Conservation (phyloP, 2,113 vertebrate genomes). For the Bubo scandiacus region DNA sequence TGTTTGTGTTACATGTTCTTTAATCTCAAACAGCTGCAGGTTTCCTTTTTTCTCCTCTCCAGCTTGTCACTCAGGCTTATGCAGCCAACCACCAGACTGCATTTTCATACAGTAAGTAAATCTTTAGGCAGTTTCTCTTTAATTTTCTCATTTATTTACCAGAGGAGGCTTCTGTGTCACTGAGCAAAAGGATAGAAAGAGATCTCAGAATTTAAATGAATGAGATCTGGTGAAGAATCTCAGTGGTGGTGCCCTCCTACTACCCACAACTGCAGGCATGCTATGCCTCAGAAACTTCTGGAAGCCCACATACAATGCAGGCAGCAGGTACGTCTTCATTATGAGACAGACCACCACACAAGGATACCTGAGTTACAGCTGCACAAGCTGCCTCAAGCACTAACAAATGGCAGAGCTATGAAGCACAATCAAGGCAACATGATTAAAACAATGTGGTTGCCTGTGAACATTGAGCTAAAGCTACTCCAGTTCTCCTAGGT, state of each 20-base stretch:
- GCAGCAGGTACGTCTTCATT: neutral
- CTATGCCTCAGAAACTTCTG: neutral
- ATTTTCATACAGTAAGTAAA: neutral
- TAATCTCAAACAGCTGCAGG: conserved; percentile 2
- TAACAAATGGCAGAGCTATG: neutral
- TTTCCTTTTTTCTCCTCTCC: neutral
- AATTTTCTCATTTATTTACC: conserved; percentile 22
- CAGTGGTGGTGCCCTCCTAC: neutral
- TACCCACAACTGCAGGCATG: neutral
- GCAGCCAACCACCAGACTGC: fast-evolving
- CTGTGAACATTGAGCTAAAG: neutral
- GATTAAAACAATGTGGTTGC: neutral
- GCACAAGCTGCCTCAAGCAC: neutral
- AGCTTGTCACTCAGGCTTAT: neutral
- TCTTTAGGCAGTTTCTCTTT: neutral
- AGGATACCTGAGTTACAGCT: neutral
- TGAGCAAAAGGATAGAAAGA: neutral
- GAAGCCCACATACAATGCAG: fast-evolving
- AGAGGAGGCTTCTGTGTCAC: neutral
- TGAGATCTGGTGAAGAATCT: neutral
- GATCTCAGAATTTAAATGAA: neutral
- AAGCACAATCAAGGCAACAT: neutral
- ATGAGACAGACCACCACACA: neutral
- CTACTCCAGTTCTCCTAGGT: neutral
- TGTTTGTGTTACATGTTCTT: neutral